Base-by-base conservation (phyloP, 2,113 vertebrate genomes). In the Cisticola juncidis region DNA sequence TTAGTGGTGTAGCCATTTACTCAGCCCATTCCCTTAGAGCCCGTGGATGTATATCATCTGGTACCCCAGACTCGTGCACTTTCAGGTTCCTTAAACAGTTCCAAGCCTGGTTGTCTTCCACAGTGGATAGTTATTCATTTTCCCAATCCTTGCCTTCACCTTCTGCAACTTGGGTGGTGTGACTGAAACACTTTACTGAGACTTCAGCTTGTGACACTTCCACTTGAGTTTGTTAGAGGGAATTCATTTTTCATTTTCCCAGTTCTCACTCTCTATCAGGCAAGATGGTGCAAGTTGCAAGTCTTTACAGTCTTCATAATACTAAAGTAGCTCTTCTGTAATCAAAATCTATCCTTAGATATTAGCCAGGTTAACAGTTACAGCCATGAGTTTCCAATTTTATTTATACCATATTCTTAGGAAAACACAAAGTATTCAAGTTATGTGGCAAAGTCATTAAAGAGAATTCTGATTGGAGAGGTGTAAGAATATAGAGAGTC, bases 61-160 rank as follows among this genome's bases (percentile, higher is more conserved):
- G 40, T 87, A 25, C 17, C 48, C n/a, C 1, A 12, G 42, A 56
- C 38, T 42, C 0, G 0, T 40, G 57, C 7, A 7, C 29, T 79
- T 62, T 35, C 40, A 35, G 7, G 16, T 71, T 71, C 40, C 25
- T 79, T 64, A 35, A 47, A 25, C 14, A 9, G 21, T 71, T 40
- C 17, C 35, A 48, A 18, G 62, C 25, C 13, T 1, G 1, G 9
- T 71, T 6, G 0, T 80, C 57, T 48, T 71, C 57, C 44, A 33
- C 35, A 36, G 42, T 19, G 57, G 29, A 29, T 64, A 35, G 29
- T 56, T 79, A 53, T 88, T 64, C 14, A 7, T 88, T 79, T 79
- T 71, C 29, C 20, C 31, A 19, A 15, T 42, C 42, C 25, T 31
- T 50, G 17, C 42, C 42, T 80, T 80, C 50, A 33, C 31, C 17